Conservation (phyloP, 2,888 invertebrate genomes). For the Cataglyphis livida region DNA sequence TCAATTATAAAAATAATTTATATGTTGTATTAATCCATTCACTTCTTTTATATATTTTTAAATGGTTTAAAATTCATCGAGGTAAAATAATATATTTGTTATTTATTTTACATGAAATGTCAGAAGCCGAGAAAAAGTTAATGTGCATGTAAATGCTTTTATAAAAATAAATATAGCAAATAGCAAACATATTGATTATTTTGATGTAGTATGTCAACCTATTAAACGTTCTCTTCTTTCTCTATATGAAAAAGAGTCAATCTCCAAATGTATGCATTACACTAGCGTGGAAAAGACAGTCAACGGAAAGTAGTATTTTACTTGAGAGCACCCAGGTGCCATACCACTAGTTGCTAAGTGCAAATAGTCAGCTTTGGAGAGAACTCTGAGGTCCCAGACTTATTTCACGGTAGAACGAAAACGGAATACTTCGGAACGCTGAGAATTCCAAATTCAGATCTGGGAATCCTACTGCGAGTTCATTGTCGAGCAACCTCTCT, state of each 20-base stretch:
- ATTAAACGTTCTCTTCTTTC: slow-evolving; percentile 49
- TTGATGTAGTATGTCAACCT: slow-evolving; percentile 3
- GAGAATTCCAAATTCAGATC: slow-evolving; percentile 75
- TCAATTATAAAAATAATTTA: not conserved
- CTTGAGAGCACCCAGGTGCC: slow-evolving; percentile 79
- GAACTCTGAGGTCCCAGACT: slow-evolving; percentile 78
- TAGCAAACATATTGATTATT: not conserved
- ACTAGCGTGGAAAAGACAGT: slow-evolving; percentile 67
- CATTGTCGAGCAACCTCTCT: slow-evolving; percentile 67
- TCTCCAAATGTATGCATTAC: slow-evolving; percentile 65
- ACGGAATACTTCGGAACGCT: slow-evolving; percentile 74
- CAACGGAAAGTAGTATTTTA: slow-evolving; percentile 72
- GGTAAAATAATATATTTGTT: not conserved
- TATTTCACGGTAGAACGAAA: slow-evolving; percentile 82
- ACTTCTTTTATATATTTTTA: not conserved
- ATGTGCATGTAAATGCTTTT: not conserved
- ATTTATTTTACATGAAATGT: not conserved
- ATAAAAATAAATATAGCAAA: not conserved
- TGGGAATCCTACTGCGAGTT: slow-evolving; percentile 65
- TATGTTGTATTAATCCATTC: not conserved
- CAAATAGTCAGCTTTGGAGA: slow-evolving; percentile 79
- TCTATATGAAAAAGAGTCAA: slow-evolving; percentile 55
- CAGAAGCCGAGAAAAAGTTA: not conserved
- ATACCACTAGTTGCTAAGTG: slow-evolving; percentile 82
- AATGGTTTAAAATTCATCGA: not conserved